Evolutionary conservation across 2,113 vertebrate genomes (phyloP), one percentile per base, ranked within the genome.

Genomic region (Gobius niger): DNA sequence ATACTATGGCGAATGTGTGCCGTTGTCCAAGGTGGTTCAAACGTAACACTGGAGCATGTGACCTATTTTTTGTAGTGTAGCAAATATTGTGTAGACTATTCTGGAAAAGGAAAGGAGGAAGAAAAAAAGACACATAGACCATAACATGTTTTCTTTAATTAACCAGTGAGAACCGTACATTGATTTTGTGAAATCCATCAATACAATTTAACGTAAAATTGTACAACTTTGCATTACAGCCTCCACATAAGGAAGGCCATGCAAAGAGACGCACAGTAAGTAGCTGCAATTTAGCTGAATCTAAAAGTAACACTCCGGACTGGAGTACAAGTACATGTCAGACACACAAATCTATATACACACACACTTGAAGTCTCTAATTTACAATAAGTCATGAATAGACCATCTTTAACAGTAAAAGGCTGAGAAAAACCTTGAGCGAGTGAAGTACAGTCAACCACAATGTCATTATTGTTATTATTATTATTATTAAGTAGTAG

Each of bases 61-160:
- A 34, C 24, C 24, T 34, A 4, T 34, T 24, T 34, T 34, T 34
- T 34, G 24, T 34, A 34, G 24, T 34, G 24, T 34, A 34, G 24
- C 24, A 34, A 34, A 34, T 34, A 34, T 34, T 34, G 24, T 47
- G 1, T 13, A 13, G 47, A 47, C 4, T 13, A 49, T 47, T 5
- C 12, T 47, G 12, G 14, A 7, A 4, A 9, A 9, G 2, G 44
- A 59, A 46, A 13, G 7, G 41, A 3, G 18, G n/a, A 18, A 15
- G 7, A 0, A 15, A 49, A 49, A 5, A 49, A 13, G 9, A 52
- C 1, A 68, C 40, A 61, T 0, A 7, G 7, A 47, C 68, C 42
- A 42, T 75, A 80, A 67, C 16, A 5, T 34, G 24, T 70, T 75
- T 50, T 67, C 47, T 91, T 89, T 87, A 34, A 88, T 84, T 89